Conservation (phyloP, 2,797 vertebrate genomes). For the Scarus forsteni region DNA sequence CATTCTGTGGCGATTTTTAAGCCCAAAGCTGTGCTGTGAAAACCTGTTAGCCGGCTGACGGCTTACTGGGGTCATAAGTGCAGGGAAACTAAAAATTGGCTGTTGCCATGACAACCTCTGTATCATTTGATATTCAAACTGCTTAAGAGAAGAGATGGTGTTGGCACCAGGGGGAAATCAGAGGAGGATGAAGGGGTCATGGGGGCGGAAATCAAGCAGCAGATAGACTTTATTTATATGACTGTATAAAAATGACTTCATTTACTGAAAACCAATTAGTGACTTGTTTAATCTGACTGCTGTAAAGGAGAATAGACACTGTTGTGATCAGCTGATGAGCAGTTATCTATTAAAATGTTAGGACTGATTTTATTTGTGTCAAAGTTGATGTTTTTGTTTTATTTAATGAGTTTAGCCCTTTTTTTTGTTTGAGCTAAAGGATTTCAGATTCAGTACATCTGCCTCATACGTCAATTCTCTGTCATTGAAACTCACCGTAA, state of each 20-base stretch:
- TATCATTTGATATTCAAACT: conserved; percentile 30
- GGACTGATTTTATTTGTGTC: no score
- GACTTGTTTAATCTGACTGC: conserved; percentile 20
- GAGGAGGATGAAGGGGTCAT: conserved; percentile 18
- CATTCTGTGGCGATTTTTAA: not conserved
- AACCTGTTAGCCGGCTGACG: not conserved
- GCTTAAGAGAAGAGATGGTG: conserved; percentile 17
- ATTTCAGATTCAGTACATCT: no score
- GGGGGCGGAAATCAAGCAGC: conserved; percentile 32
- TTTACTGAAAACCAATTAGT: not conserved
- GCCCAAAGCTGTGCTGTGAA: conserved; percentile 13
- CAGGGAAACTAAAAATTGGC: conserved; percentile 9
- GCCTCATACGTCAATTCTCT: no score
- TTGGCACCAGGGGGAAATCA: conserved; percentile 22
- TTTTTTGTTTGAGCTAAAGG: no score
- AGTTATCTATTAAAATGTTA: no score
- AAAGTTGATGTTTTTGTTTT: no score
- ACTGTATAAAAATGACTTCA: not conserved
- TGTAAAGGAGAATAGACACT: not conserved
- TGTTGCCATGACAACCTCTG: conserved; percentile 15
- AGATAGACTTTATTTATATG: not conserved
- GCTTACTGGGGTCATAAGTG: conserved; percentile 9
- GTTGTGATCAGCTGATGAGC: conserved; percentile 15
- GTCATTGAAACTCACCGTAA: no score
- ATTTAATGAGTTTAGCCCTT: no score